A percentile compares a stretch with the other conserved stretches of the same genome.
phyloP scores from a whole-genome alignment of 2,888 invertebrate species.

The Ecdyonurus torrentis region DNA sequence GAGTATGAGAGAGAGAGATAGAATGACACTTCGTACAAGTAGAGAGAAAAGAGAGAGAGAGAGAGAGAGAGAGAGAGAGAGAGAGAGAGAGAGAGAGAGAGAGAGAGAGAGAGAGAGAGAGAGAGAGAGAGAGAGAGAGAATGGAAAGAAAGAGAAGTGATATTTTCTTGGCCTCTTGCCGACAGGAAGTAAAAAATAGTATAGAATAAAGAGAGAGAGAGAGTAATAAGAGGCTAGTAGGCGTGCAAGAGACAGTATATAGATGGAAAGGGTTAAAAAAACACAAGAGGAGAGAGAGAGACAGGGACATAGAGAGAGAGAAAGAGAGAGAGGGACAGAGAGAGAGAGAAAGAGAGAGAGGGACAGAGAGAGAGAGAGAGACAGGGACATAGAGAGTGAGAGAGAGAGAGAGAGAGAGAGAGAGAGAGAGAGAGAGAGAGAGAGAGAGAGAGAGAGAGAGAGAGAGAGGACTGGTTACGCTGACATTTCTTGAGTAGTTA shows the following conservation, averaged over 20 bases:
- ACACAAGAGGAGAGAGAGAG: no score
- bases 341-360: background rate
- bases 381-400: no score
- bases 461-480: no score
- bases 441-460: no score
- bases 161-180: background rate
- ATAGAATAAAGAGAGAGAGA: background rate
- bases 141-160: background rate
- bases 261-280: background rate
- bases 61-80: background rate
- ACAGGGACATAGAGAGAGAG: no score
- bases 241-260: background rate
- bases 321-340: background rate
- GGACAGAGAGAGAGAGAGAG: no score
- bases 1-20: background rate
- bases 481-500: no score
- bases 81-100: background rate
- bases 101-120: background rate
- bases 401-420: no score
- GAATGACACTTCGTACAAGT: background rate
- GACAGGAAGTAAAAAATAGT: background rate
- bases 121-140: background rate
- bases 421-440: no score
- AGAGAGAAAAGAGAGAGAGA: background rate
- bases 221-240: background rate